phyloP scores from a whole-genome alignment of 2,113 vertebrate species.

The Panurus biarmicus region DNA sequence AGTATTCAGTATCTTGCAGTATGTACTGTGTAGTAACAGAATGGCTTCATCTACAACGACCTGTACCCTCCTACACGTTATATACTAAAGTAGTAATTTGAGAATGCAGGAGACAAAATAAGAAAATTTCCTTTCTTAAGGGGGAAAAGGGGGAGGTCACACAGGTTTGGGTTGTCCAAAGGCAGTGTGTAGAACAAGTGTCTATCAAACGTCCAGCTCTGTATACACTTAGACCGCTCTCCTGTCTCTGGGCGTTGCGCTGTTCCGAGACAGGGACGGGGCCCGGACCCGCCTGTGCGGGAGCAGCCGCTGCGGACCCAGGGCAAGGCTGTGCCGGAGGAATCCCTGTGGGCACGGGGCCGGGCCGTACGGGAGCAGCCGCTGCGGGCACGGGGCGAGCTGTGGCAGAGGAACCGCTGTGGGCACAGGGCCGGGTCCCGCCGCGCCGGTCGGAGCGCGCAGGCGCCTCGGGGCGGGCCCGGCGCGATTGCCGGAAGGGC shows the following conservation, averaged over 20 bases:
- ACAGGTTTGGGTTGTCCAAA: too few relatives aligned
- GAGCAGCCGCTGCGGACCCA: not conserved
- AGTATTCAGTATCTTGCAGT: not conserved
- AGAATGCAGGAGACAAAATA: not conserved
- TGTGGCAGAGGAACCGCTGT: rapidly evolving
- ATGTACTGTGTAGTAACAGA: not conserved
- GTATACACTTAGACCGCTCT: not conserved
- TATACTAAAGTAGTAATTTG: not conserved
- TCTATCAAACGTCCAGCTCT: not conserved
- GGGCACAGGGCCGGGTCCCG: too few relatives aligned
- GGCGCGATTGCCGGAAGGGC: not conserved
- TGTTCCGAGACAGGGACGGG: too few relatives aligned
- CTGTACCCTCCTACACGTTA: not conserved
- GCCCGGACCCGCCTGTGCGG: too few relatives aligned
- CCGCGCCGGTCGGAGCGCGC: too few relatives aligned
- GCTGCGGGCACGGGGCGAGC: rapidly evolving
- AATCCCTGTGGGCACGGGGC: rapidly evolving
- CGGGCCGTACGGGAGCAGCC: rapidly evolving
- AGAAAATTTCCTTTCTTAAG: not conserved
- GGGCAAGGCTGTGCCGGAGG: rapidly evolving
- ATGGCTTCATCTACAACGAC: not conserved
- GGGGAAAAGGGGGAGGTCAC: rapidly evolving
- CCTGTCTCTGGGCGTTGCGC: too few relatives aligned
- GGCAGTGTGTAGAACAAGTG: rapidly evolving
- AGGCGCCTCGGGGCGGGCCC: not conserved